These are phyloP conservation scores for Equus quagga DNA, from an alignment of 2,113 vertebrate species.

Conservation along the genomic window DNA sequence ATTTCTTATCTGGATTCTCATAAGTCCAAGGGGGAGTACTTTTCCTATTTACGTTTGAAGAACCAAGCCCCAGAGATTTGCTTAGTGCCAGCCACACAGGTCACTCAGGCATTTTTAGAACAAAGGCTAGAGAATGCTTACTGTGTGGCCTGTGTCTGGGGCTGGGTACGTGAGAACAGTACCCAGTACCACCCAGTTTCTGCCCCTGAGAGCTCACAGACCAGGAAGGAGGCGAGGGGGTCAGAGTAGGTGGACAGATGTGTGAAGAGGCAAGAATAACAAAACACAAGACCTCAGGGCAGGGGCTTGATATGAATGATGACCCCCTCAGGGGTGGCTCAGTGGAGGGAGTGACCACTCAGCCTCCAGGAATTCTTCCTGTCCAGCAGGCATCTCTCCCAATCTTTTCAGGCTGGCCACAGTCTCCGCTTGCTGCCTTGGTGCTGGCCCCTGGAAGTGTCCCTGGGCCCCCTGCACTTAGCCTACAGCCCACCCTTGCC, in stretches of 20 bases:
- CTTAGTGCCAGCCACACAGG: neutral
- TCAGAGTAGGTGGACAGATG: neutral
- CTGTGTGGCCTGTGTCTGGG: neutral
- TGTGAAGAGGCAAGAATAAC: neutral
- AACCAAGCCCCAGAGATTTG: neutral
- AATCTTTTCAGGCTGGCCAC: neutral
- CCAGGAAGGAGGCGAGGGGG: neutral
- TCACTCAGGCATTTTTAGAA: neutral
- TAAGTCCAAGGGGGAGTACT: neutral
- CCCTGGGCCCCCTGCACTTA: neutral
- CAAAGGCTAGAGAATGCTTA: neutral
- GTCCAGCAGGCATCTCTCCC: neutral
- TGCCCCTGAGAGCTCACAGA: neutral
- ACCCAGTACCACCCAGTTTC: neutral
- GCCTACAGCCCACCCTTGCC: neutral
- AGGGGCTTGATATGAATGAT: neutral
- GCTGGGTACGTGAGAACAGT: neutral
- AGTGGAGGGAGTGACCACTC: neutral
- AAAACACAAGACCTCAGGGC: neutral
- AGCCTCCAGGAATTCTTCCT: neutral
- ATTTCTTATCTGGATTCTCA: conserved; percentile 12
- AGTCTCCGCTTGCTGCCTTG: conserved; percentile 9
- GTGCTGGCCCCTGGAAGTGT: neutral
- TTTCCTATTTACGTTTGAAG: conserved; percentile 6
- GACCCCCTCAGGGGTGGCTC: neutral